Base-by-base conservation (phyloP, 2,888 invertebrate genomes). In the Phaedon cochleariae region DNA sequence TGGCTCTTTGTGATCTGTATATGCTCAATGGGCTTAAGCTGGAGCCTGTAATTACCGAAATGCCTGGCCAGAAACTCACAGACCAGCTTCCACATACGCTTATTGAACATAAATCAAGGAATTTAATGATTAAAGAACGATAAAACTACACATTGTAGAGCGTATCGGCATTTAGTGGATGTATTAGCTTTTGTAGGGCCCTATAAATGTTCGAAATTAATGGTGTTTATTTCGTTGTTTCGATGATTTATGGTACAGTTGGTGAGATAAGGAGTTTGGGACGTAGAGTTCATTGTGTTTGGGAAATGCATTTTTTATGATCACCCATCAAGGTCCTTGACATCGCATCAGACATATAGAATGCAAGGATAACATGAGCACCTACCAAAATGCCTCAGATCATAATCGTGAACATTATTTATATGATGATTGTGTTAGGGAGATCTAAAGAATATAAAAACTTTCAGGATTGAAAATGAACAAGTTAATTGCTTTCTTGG, bases 111-210 rank as follows among this genome's bases (percentile, higher is more conserved):
- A 68, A 70, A 72, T 66, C 64, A 69, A 57, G 41, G 48, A 59
- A 59, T 67, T 67, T 64, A 64, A 64, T 62, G 59, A 66, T 69
- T 66, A 69, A 66, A 66, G 58, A 66, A 64, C 62, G 69, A 62
- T 68, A 63, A 65, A 64, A 68, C 53, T 45, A 63, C 49, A 65
- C 54, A 58, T 51, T 65, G 63, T 65, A 46, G 41, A 54, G 51
- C 59, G 34, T 49, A 57, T 59, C 52, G 46, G 61, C 49, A 22
- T 64, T 64, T 65, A 62, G 61, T 58, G 53, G 58, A 65, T 58
- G 61, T 65, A 62, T 65, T 61, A 58, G 61, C 65, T 65, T 65
- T 60, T 52, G 58, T 51, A 61, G 61, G 60, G 49, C 17, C 51
- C 61, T 58, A 59, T 67, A 64, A 64, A 67, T 48, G 67, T 46